phyloP scores from a whole-genome alignment of 2,113 vertebrate species.

The Rutilus rutilus region DNA sequence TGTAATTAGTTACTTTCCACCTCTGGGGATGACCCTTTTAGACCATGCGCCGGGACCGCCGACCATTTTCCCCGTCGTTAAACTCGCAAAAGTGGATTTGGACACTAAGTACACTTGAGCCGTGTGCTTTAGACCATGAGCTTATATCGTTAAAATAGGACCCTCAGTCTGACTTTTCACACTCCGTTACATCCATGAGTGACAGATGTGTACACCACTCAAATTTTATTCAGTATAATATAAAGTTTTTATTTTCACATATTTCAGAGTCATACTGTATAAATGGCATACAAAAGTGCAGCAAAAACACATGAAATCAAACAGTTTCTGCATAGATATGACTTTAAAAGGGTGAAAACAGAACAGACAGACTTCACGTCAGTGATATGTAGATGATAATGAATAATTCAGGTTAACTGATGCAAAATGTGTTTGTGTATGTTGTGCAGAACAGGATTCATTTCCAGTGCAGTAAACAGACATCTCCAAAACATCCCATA shows the following conservation, averaged over 20 bases:
- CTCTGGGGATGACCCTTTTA: too few relatives aligned
- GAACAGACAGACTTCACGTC: not conserved
- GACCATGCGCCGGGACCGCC: too few relatives aligned
- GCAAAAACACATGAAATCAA: not conserved
- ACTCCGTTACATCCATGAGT: not conserved
- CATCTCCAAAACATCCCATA: not conserved
- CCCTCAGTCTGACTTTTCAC: not conserved
- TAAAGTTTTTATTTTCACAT: constrained; percentile 4
- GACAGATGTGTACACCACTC: not conserved
- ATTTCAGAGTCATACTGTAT: not conserved
- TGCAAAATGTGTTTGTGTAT: not conserved
- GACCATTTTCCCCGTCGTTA: too few relatives aligned
- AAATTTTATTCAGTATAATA: not conserved
- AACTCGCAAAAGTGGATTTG: too few relatives aligned
- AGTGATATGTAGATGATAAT: not conserved
- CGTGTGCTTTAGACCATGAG: too few relatives aligned
- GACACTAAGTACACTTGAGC: too few relatives aligned
- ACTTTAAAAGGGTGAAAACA: not conserved
- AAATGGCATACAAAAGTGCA: too few relatives aligned
- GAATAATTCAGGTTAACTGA: not conserved
- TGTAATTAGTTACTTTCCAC: too few relatives aligned
- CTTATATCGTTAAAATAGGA: too few relatives aligned
- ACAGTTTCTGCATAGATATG: not conserved
- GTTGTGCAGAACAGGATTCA: not conserved
- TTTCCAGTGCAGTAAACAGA: not conserved